phyloP scores from a whole-genome alignment of 2,888 invertebrate genomes.

The Lymantria monacha region DNA sequence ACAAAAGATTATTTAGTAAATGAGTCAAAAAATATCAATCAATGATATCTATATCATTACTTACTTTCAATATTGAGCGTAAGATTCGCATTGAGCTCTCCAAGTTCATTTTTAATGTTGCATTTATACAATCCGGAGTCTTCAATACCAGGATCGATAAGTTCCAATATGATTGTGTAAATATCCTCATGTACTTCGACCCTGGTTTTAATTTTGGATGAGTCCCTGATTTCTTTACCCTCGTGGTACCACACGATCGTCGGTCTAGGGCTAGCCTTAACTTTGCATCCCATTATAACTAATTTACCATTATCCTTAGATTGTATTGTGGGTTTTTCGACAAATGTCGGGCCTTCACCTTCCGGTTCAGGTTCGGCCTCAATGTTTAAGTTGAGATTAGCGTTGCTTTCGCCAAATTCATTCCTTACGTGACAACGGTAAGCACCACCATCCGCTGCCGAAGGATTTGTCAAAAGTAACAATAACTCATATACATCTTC shows the following conservation, averaged over 20 bases:
- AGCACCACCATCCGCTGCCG: slow-evolving; percentile 81
- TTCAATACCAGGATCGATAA: slow-evolving; percentile 94
- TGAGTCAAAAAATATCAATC: slow-evolving; percentile 8
- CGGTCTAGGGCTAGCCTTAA: slow-evolving; percentile 76
- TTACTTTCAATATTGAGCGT: slow-evolving; percentile 99
- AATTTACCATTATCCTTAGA: slow-evolving; percentile 84
- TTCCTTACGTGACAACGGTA: slow-evolving; percentile 96
- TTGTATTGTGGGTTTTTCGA: slow-evolving; percentile 93
- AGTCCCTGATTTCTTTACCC: slow-evolving; percentile 87
- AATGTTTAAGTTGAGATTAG: slow-evolving; percentile 97
- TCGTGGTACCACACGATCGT: slow-evolving; percentile 80
- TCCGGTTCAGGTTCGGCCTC: slow-evolving; percentile 97
- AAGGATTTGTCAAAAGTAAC: slow-evolving; percentile 81
- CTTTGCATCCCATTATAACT: slow-evolving; percentile 77
- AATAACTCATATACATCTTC: slow-evolving; percentile 94
- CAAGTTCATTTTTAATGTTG: slow-evolving; percentile 97
- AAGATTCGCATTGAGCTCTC: slow-evolving; percentile 98
- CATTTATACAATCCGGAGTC: slow-evolving; percentile 99
- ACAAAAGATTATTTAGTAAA: slow-evolving; percentile 23
- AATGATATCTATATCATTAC: slow-evolving; percentile 43
- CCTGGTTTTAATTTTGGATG: slow-evolving; percentile 90
- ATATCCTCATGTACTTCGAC: slow-evolving; percentile 89
- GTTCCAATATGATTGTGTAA: slow-evolving; percentile 93
- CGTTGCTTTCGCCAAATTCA: slow-evolving; percentile 97
- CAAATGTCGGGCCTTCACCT: slow-evolving; percentile 96